Evolutionary conservation across 2,113 vertebrate species (phyloP).

Genomic region (Puntigrus tetrazona): DNA sequence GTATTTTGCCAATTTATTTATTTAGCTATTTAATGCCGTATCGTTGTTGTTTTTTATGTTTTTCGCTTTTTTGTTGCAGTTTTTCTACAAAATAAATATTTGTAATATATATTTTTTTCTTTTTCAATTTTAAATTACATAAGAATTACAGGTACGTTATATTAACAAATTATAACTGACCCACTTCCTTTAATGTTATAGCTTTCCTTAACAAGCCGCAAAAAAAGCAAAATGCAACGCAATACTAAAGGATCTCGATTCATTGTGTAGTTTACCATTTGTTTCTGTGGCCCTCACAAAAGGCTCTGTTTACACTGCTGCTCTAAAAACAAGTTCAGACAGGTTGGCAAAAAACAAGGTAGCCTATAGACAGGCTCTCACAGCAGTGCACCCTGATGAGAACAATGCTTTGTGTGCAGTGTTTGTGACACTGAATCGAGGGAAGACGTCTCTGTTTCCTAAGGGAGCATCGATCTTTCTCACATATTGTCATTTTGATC

Average conservation of each 20-base stretch:
- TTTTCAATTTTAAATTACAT: too few relatives aligned
- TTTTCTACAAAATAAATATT: too few relatives aligned
- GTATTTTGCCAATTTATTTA: too few relatives aligned
- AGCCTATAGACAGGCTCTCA: not conserved
- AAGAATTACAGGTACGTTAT: too few relatives aligned
- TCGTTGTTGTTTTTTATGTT: too few relatives aligned
- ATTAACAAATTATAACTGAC: too few relatives aligned
- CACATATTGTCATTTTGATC: conserved; percentile 3
- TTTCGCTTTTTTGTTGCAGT: too few relatives aligned
- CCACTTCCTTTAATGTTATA: not conserved
- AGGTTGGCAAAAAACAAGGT: conserved; percentile 29
- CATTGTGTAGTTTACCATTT: not conserved
- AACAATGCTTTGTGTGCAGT: conserved; percentile 5
- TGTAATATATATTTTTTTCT: too few relatives aligned
- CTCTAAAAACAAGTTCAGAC: conserved; percentile 46
- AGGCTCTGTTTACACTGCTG: conserved; percentile 13
- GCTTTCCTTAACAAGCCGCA: not conserved
- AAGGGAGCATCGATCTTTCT: conserved; percentile 40
- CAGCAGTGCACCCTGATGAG: not conserved
- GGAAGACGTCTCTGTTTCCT: not conserved
- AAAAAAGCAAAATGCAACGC: not conserved
- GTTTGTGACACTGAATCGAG: not conserved
- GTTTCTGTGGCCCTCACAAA: conserved; percentile 32
- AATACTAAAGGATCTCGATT: not conserved
- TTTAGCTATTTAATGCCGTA: too few relatives aligned